Conservation (phyloP, 2,113 vertebrate genomes). For the Condylura cristata region DNA sequence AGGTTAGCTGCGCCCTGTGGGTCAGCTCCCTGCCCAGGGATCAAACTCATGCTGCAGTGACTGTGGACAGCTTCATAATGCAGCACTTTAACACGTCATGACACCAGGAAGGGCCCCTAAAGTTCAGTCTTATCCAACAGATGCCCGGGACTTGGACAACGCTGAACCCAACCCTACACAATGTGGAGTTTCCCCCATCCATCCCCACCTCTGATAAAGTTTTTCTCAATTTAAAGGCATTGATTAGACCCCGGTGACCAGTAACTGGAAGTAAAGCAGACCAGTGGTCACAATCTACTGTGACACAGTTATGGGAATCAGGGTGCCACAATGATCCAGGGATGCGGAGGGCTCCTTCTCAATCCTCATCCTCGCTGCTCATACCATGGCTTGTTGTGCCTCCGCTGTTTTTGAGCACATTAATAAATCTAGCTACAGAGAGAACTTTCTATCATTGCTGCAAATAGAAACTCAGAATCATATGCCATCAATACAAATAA, state of each 20-base stretch:
- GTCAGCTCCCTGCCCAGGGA: too few species aligned
- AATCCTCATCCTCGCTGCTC: rapidly evolving
- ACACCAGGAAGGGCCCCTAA: too few species aligned
- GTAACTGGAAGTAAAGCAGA: not conserved
- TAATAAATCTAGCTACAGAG: constrained; percentile 30
- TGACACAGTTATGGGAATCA: not conserved
- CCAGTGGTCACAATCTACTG: not conserved
- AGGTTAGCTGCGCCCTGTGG: too few species aligned
- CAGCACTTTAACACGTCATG: too few species aligned
- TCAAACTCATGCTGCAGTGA: too few species aligned
- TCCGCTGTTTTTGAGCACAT: not conserved
- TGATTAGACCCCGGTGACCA: not conserved
- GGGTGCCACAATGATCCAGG: too few species aligned
- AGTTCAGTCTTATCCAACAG: not conserved
- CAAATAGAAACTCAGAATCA: constrained; percentile 54
- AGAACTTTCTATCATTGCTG: not conserved
- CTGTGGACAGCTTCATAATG: too few species aligned
- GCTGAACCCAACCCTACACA: too few species aligned
- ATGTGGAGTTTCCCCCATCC: not conserved
- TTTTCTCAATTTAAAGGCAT: not conserved
- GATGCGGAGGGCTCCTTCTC: too few species aligned
- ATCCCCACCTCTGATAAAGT: not conserved
- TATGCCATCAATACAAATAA: constrained; percentile 57
- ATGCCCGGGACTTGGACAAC: too few species aligned
- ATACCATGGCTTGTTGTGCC: not conserved